Evolutionary conservation across 2,113 vertebrate genomes (phyloP).

Genomic region (Todiramphus saurophagus): DNA sequence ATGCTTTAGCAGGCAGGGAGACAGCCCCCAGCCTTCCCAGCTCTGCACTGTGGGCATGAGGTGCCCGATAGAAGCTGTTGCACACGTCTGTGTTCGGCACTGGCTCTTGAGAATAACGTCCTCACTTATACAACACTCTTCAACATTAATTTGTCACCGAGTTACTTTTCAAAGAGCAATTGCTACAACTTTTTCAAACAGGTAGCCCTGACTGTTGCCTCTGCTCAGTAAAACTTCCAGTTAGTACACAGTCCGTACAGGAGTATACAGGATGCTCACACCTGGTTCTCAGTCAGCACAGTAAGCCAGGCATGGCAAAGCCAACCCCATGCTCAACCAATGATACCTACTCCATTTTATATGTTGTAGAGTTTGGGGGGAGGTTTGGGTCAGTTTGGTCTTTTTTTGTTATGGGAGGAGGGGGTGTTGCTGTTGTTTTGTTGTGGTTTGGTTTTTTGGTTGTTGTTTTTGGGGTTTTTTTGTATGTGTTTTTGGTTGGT

Average conservation of each 20-base stretch:
- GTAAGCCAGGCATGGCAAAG: background rate
- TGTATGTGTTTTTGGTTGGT: no score
- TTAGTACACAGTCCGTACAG: background rate
- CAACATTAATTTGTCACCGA: accelerated
- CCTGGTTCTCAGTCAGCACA: background rate
- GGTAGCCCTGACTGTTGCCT: background rate
- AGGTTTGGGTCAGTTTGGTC: no score
- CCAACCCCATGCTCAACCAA: no score
- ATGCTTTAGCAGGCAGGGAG: background rate
- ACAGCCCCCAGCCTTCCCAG: accelerated
- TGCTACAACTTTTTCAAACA: background rate
- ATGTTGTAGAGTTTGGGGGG: background rate
- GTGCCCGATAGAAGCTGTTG: background rate
- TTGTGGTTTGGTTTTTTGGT: background rate
- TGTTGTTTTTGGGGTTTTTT: no score
- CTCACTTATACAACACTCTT: accelerated
- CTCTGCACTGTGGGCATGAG: background rate
- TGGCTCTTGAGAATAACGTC: accelerated
- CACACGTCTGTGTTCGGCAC: background rate
- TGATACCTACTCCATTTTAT: background rate
- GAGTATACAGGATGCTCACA: background rate
- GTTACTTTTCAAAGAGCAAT: background rate
- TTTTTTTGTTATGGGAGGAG: background rate
- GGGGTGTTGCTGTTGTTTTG: accelerated
- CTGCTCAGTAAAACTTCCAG: background rate